phyloP scores from a whole-genome alignment of 2,113 vertebrate genomes.

The Chamaea fasciata region DNA sequence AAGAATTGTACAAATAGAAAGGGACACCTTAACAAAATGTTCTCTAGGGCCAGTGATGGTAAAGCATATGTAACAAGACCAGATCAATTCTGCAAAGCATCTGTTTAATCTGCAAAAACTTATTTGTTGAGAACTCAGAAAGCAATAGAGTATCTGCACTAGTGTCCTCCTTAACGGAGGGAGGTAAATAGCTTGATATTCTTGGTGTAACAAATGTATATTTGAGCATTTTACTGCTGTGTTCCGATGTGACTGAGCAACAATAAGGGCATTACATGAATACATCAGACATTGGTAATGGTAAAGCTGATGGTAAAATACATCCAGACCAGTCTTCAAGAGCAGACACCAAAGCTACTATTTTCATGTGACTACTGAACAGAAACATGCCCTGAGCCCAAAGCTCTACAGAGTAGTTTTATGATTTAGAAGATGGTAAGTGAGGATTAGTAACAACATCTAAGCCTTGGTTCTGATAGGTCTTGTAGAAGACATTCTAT shows the following conservation, averaged over 20 bases:
- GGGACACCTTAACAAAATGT: background rate
- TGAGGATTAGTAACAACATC: background rate
- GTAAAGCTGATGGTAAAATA: background rate
- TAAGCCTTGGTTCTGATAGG: background rate
- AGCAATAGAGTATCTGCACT: background rate
- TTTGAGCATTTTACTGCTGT: background rate
- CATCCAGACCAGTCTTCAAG: background rate
- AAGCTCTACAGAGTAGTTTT: background rate
- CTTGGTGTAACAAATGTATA: accelerated
- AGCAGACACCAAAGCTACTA: background rate
- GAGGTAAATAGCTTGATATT: background rate
- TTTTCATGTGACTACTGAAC: background rate
- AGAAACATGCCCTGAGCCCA: background rate
- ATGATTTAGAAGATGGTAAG: background rate
- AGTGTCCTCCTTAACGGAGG: background rate
- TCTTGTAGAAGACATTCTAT: background rate
- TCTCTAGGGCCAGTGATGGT: background rate
- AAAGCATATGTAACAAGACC: background rate
- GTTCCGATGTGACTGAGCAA: background rate
- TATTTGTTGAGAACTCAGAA: background rate
- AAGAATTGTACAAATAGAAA: background rate
- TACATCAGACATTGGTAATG: background rate
- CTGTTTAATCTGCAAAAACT: background rate
- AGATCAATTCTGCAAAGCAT: background rate
- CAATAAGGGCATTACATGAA: background rate